These are phyloP conservation scores for Hypsibius dujardini DNA, from an alignment of 1,140 invertebrate genomes.

Conservation along the genomic window DNA sequence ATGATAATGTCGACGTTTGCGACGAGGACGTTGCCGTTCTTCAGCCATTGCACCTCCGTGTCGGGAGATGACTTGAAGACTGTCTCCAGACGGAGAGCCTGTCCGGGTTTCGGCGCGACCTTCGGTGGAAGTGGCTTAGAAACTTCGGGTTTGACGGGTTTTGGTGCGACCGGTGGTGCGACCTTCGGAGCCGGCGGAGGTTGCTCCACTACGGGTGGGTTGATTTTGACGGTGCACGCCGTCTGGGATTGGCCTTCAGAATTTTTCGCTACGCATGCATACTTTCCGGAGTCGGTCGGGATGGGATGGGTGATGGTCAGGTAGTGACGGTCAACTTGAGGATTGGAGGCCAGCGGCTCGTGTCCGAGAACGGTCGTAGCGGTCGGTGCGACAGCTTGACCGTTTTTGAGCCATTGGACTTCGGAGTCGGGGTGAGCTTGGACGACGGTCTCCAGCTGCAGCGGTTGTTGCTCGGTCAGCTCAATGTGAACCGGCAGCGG, in stretches of 20 bases:
- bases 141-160: neutral
- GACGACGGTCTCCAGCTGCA: neutral
- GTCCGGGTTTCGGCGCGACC: neutral
- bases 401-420: neutral
- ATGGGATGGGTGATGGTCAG: slow-evolving; percentile 81
- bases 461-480: neutral
- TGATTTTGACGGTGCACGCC: slow-evolving; percentile 62
- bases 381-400: neutral
- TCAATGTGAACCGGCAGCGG: slow-evolving; percentile 1
- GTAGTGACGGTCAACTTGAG: neutral
- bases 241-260: slow-evolving; percentile 74
- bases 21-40: neutral
- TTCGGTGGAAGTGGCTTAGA: neutral
- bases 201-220: neutral
- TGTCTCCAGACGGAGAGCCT: neutral
- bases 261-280: slow-evolving; percentile 83
- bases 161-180: neutral
- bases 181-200: neutral
- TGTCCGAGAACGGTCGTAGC: neutral
- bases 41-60: neutral
- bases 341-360: neutral
- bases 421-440: neutral
- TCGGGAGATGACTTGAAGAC: neutral
- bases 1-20: slow-evolving; percentile 12
- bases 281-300: slow-evolving; percentile 77